These are phyloP conservation scores for Phalloptychus januarius DNA, from an alignment of 2,797 vertebrate genomes.

Conservation along the genomic window DNA sequence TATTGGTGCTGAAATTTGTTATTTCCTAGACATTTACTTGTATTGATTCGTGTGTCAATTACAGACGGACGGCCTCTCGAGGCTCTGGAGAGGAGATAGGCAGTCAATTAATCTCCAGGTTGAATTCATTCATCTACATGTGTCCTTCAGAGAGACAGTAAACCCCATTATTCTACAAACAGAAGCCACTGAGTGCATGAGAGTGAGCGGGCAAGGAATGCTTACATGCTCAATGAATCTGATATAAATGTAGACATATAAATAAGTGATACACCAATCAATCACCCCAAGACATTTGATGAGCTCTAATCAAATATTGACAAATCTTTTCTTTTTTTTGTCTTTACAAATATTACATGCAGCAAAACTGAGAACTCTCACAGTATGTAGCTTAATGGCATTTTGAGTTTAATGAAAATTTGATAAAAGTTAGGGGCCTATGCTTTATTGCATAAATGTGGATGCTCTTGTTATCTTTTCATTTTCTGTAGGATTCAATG, in stretches of 20 bases:
- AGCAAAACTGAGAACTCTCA: background rate
- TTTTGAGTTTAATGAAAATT: background rate
- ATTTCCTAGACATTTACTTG: slow-evolving; percentile 40
- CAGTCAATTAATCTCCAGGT: slow-evolving; percentile 27
- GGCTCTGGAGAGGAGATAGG: slow-evolving; percentile 10
- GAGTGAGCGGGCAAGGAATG: background rate
- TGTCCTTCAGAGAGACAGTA: slow-evolving; percentile 9
- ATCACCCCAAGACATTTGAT: background rate
- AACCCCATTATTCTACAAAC: background rate
- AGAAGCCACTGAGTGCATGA: background rate
- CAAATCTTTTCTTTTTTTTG: background rate
- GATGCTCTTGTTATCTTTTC: background rate
- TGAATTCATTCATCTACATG: background rate
- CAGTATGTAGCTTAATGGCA: background rate
- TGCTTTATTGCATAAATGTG: background rate
- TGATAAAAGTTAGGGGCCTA: background rate
- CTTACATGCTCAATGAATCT: background rate
- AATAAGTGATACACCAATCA: background rate
- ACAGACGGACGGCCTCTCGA: slow-evolving; percentile 18
- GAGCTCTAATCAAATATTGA: background rate
- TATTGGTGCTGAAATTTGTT: slow-evolving; percentile 16
- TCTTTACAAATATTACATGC: background rate
- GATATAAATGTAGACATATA: background rate
- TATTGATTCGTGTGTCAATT: slow-evolving; percentile 55
- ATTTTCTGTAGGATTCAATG: background rate